These are phyloP conservation scores for Chrysemys picta DNA, from an alignment of 2,113 vertebrate genomes.

Conservation along the genomic window DNA sequence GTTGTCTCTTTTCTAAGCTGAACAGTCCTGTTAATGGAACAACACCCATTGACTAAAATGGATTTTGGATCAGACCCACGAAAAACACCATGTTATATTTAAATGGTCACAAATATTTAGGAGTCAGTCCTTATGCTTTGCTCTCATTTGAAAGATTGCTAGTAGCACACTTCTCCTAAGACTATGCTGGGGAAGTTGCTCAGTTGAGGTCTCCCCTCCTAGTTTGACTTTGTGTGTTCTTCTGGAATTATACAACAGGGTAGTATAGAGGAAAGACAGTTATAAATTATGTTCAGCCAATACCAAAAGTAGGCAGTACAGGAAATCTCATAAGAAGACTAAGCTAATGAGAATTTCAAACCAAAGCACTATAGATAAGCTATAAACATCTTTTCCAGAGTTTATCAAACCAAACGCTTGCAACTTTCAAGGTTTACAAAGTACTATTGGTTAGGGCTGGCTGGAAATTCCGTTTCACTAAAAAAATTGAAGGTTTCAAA, in stretches of 20 bases:
- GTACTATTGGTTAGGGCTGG: fast-evolving
- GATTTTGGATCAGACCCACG: background rate
- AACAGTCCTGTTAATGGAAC: too few relatives aligned
- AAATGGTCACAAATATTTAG: background rate
- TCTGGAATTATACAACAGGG: fast-evolving
- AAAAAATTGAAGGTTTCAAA: background rate
- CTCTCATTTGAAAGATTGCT: background rate
- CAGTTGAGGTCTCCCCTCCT: background rate
- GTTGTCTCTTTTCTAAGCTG: too few relatives aligned
- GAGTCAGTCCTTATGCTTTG: background rate
- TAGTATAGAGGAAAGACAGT: fast-evolving
- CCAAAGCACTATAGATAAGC: background rate
- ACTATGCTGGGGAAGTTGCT: background rate
- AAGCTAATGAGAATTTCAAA: background rate
- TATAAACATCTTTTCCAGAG: background rate
- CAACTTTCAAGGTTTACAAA: background rate
- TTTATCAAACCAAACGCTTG: background rate
- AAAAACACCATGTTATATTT: background rate
- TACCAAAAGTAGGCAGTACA: fast-evolving
- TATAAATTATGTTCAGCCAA: background rate
- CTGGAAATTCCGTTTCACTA: background rate
- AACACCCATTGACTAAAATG: background rate
- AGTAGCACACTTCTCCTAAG: background rate
- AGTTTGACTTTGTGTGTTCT: background rate
- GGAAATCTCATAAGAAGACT: background rate